Evolutionary conservation across 2,888 invertebrate species (phyloP), one percentile per base, ranked within the genome.

Genomic region (Alviniconcha strummeri): DNA sequence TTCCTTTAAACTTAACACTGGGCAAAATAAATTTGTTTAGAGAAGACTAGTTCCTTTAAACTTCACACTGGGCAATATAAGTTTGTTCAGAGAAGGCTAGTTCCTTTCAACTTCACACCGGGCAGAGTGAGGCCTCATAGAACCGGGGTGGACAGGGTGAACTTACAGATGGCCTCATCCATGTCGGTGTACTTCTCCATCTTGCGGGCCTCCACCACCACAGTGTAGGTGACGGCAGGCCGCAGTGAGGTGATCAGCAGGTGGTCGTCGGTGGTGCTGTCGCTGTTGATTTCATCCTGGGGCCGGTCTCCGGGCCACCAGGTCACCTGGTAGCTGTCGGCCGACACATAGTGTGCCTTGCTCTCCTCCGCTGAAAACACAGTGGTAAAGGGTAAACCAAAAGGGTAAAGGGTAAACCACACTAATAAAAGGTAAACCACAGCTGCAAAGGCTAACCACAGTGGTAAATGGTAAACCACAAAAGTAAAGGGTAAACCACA

Each of bases 261-360:
- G 84, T 93, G 92, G 87, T 93, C 92, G 81, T 93, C 94, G 88
- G 90, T 90, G 9, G 93, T 93, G 78, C 91, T 89, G 85, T 92
- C 92, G 88, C 92, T 93, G 88, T 90, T 90, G 80, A 93, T 91
- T 75, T 93, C 91, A 77, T 90, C 89, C 64, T 92, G 91, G 3
- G 91, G 89, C 80, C 90, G 86, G 86, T 90, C 90, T 13, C 93
- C 93, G 6, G 93, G 93, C 94, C 94, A 94, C 94, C 94, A 94
- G 52, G 93, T 94, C 82, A 94, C 92, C 85, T 93, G 92, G 87
- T 92, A 94, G 84, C 89, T 91, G 79, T 93, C 93, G 4, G 94
- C 91, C 3, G 89, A 87, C 19, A 93, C 88, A 87, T 91, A 93
- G 86, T 94, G 93, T 52, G 90, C 85, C 81, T 90, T 90, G 13